Percentiles rank a stretch among this genome's conserved stretches.
These are phyloP conservation scores for Geophilus truncorum DNA, from an alignment of 2,888 invertebrate genomes.

Conservation along the genomic window DNA sequence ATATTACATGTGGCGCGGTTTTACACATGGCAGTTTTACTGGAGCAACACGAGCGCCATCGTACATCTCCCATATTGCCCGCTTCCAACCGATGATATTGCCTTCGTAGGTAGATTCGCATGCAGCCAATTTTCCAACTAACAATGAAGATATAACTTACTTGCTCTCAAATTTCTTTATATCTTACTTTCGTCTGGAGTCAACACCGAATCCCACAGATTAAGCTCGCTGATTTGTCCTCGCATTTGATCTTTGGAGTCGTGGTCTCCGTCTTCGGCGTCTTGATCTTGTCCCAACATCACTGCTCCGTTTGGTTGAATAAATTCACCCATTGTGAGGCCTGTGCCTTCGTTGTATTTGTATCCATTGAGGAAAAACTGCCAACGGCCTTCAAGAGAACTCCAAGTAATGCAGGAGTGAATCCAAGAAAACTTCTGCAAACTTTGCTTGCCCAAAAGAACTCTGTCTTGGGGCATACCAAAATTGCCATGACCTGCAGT, in stretches of 20 bases:
- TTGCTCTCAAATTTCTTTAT: background rate
- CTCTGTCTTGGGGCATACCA: background rate
- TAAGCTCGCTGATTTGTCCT: background rate
- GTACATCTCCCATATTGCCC: background rate
- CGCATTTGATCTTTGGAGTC: background rate
- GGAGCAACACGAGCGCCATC: background rate
- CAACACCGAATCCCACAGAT: background rate
- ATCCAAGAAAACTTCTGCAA: background rate
- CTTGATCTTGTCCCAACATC: background rate
- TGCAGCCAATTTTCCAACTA: background rate
- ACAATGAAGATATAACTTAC: background rate
- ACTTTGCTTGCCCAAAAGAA: background rate
- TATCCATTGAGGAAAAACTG: background rate
- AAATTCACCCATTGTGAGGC: background rate
- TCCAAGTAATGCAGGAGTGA: background rate
- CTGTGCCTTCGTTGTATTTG: background rate
- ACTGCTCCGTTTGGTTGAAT: background rate
- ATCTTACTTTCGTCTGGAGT: background rate
- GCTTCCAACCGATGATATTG: background rate
- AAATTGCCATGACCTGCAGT: background rate
- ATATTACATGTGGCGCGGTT: background rate
- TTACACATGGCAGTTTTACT: background rate
- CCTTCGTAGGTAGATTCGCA: background rate
- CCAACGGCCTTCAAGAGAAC: background rate
- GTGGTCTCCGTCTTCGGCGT: background rate